phyloP scores from a whole-genome alignment of 2,888 invertebrate genomes.

The Blastobasis lacticolella region DNA sequence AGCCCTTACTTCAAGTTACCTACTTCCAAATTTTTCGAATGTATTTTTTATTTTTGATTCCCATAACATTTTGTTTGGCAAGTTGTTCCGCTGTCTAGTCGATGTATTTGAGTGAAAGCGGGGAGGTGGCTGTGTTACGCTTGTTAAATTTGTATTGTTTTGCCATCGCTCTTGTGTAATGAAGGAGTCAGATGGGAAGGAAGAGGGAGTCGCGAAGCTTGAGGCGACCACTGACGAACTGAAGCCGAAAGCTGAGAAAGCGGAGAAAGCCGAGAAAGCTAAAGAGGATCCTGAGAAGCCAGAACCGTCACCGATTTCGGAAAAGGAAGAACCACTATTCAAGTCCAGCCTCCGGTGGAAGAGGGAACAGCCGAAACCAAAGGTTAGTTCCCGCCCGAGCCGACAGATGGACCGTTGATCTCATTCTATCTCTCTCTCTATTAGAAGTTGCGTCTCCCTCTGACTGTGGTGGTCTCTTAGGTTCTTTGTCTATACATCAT shows the following conservation, averaged over 20 bases:
- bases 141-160: conserved; percentile 50
- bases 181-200: conserved; percentile 52
- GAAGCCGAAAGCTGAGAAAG: conserved; percentile 46
- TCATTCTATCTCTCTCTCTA: conserved; percentile 35
- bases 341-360: conserved; percentile 64
- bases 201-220: conserved; percentile 63
- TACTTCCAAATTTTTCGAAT: conserved; percentile 3
- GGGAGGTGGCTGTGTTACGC: conserved; percentile 32
- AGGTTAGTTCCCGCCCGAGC: conserved; percentile 53
- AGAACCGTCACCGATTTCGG: conserved; percentile 42
- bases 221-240: conserved; percentile 66
- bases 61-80: conserved; percentile 37
- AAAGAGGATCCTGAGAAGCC: conserved; percentile 26
- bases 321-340: conserved; percentile 66
- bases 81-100: conserved; percentile 49
- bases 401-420: conserved; percentile 21
- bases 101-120: conserved; percentile 26
- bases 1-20: conserved; percentile 12
- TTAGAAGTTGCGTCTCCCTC: conserved; percentile 47
- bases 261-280: conserved; percentile 26
- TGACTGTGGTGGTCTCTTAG: conserved; percentile 36
- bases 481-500: conserved; percentile 16
- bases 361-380: conserved; percentile 42
- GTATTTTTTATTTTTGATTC: conserved; percentile 10
- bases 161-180: conserved; percentile 62